phyloP scores from a whole-genome alignment of 2,113 vertebrate genomes.

The Miniopterus natalensis region DNA sequence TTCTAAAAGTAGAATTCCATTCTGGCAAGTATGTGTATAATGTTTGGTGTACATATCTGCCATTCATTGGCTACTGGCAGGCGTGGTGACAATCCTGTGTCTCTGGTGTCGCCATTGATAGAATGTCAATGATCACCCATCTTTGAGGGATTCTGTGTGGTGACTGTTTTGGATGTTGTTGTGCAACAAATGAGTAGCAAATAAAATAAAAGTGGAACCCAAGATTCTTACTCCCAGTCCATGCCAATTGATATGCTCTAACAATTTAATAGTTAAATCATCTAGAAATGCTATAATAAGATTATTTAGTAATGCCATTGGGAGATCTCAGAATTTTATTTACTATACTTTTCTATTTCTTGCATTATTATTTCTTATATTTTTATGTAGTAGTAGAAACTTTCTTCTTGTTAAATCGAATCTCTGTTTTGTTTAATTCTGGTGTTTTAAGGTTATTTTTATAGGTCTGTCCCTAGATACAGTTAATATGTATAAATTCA shows the following conservation, averaged over 20 bases:
- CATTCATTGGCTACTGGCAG: neutral
- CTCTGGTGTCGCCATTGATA: neutral
- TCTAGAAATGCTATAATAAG: neutral
- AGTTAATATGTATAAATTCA: neutral
- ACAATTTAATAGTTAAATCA: neutral
- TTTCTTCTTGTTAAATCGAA: neutral
- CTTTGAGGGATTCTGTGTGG: neutral
- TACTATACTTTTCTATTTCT: neutral
- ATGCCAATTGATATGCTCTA: neutral
- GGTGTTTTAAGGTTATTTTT: slow-evolving; percentile 29
- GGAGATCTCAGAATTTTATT: neutral
- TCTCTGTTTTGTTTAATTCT: neutral
- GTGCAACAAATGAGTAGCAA: neutral
- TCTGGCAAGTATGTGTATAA: neutral
- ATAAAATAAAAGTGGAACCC: neutral
- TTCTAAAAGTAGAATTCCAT: slow-evolving; percentile 45
- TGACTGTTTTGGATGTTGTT: neutral
- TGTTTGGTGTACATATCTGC: neutral
- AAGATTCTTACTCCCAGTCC: neutral
- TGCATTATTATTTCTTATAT: neutral
- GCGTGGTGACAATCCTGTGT: neutral
- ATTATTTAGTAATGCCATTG: neutral
- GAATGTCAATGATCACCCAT: neutral
- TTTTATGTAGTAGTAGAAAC: neutral
- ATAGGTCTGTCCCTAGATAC: neutral